These are phyloP conservation scores for Pholis gunnellus DNA, from an alignment of 2,113 vertebrate species.

Conservation along the genomic window DNA sequence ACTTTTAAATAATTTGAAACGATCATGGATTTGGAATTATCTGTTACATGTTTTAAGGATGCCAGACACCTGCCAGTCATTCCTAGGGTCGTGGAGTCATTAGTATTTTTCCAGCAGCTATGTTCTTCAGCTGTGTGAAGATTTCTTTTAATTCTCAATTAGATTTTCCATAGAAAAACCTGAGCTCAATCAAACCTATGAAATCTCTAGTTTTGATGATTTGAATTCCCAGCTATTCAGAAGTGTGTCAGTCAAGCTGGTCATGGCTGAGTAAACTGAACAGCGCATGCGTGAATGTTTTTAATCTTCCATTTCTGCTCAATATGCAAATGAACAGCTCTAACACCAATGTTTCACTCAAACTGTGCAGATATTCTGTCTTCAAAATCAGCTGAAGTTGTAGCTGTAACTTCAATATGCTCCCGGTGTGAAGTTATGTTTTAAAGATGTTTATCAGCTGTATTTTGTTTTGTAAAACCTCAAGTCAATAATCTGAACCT, in stretches of 20 bases:
- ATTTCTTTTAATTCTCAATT: neutral
- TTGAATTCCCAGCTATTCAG: slow-evolving; percentile 9
- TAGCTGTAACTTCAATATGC: slow-evolving; percentile 4
- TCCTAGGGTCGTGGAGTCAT: neutral
- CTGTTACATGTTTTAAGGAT: slow-evolving; percentile 36
- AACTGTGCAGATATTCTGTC: neutral
- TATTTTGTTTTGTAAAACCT: slow-evolving; percentile 9
- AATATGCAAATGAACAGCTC: slow-evolving; percentile 48
- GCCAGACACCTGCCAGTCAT: slow-evolving; percentile 45
- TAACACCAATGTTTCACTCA: neutral
- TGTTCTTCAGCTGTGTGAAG: neutral
- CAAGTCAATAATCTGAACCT: slow-evolving; percentile 13
- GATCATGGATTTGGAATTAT: neutral
- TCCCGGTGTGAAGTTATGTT: neutral
- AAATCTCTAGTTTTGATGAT: slow-evolving; percentile 29
- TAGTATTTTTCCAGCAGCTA: neutral
- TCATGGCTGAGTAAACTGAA: slow-evolving; percentile 16
- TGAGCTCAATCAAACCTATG: slow-evolving; percentile 10
- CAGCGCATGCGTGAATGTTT: slow-evolving; percentile 2
- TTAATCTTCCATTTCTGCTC: slow-evolving; percentile 38
- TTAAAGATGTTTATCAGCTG: neutral
- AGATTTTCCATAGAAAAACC: neutral
- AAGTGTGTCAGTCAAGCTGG: slow-evolving; percentile 20
- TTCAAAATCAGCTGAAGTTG: slow-evolving; percentile 1
- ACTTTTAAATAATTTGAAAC: neutral